Base-by-base conservation (phyloP, 2,113 vertebrate genomes). In the Ochotona princeps region DNA sequence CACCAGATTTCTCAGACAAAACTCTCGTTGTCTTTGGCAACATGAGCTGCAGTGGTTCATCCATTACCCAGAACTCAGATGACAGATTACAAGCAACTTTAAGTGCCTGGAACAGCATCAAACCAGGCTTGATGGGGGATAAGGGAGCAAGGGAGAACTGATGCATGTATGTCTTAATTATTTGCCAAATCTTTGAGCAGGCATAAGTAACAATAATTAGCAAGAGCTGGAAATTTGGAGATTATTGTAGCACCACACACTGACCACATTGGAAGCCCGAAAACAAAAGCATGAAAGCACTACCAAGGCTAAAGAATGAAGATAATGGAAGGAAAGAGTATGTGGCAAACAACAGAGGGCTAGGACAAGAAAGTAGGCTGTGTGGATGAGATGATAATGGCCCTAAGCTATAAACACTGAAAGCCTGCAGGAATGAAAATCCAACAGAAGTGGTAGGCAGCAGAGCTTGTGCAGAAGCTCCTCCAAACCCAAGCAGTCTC, bases 21-120 rank as follows among this genome's bases (percentile, higher is more conserved):
- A 4, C n/a, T 85, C 72, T 87, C 61, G 63, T 38, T 79, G 9
- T 78, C 69, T 87, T 69, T 82, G 79, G 54, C 49, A 81, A 73
- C 67, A 51, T 63, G 25, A 84, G 20, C 60, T 47, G 5, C 67
- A 21, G 30, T 65, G 51, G n/a, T 79, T 51, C 65, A 86, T 90
- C 67, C 21, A 20, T 84, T 83, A 90, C 66, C 86, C 38, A 74
- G 47, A 88, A 67, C 8, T 67, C 87, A 85, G 73, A 67, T 82
- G 49, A 75, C 89, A 84, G 44, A 74, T 54, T 74, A 73, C 23
- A 65, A 69, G 67, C 66, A 83, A 75, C 23, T 82, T 72, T 8
- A 44, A 65, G 67, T 51, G 60, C 70, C 67, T 80, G 26, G 65
- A 83, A 54, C 80, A 70, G 14, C 70, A 84, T 17, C 66, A 57